These are phyloP conservation scores for Dromaius novaehollandiae DNA, from an alignment of 2,113 vertebrate genomes.

Conservation along the genomic window DNA sequence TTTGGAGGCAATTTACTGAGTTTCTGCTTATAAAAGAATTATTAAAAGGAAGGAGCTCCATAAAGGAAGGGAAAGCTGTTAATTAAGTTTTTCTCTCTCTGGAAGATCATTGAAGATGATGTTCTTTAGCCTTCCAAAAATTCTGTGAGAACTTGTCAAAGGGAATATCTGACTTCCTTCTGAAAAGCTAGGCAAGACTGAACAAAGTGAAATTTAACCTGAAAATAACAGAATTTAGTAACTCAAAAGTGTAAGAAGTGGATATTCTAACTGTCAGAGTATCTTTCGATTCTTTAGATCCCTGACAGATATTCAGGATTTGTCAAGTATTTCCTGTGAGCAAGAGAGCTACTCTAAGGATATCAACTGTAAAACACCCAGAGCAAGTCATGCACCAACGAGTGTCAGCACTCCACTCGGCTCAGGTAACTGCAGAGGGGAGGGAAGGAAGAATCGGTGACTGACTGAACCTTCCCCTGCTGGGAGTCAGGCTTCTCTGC, in stretches of 20 bases:
- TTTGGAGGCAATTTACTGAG: background rate
- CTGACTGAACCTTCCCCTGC: background rate
- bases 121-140: background rate
- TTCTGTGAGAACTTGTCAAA: background rate
- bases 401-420: slow-evolving; percentile 74
- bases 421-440: slow-evolving; percentile 66
- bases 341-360: slow-evolving; percentile 26
- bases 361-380: slow-evolving; percentile 31
- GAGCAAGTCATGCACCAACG: slow-evolving; percentile 34
- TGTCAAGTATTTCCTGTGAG: slow-evolving; percentile 76
- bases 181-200: background rate
- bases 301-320: slow-evolving; percentile 75
- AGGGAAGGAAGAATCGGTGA: background rate
- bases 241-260: background rate
- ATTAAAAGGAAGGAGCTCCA: background rate
- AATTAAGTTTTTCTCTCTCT: background rate
- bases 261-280: slow-evolving; percentile 21
- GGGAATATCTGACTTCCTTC: background rate
- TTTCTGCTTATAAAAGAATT: background rate
- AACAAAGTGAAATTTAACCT: background rate
- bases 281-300: slow-evolving; percentile 69
- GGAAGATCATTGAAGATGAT: background rate
- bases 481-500: background rate
- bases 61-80: background rate
- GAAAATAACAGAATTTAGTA: background rate